A percentile compares a stretch with the other conserved stretches of the same genome.
Conservation (phyloP, 2,888 invertebrate genomes). For the Dichetophora obliterata region DNA sequence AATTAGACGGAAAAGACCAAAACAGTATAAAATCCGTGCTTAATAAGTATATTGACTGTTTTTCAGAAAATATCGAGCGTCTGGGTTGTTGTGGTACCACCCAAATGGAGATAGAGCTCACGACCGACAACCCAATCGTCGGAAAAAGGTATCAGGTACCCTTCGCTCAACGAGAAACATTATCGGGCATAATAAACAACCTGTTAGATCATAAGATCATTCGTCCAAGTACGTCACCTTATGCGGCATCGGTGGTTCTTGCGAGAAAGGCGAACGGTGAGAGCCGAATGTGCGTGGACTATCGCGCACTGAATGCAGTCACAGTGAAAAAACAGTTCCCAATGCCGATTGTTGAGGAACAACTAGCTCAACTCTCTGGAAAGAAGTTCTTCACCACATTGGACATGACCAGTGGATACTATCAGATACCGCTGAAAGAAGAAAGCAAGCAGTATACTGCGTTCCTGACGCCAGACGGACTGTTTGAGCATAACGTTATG, state of each 20-base stretch:
- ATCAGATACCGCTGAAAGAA: conserved; percentile 45
- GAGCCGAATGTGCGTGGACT: conserved; percentile 46
- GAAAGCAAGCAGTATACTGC: conserved; percentile 47
- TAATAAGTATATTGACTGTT: too few relatives aligned
- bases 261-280: conserved; percentile 42
- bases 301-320: conserved; percentile 40
- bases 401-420: conserved; percentile 37
- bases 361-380: conserved; percentile 46
- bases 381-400: conserved; percentile 28
- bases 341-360: conserved; percentile 48
- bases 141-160: conserved; percentile 47
- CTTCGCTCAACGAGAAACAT: conserved; percentile 34
- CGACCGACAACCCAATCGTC: conserved; percentile 31
- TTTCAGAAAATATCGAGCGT: background rate
- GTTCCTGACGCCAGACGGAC: conserved; percentile 49
- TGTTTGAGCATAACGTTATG: conserved; percentile 58
- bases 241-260: conserved; percentile 44
- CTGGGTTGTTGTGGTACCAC: conserved; percentile 3
- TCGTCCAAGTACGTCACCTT: conserved; percentile 38
- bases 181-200: conserved; percentile 32
- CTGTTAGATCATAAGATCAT: conserved; percentile 39
- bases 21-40: too few relatives aligned
- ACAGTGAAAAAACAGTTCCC: conserved; percentile 46
- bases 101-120: conserved; percentile 6
- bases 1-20: background rate